Evolutionary conservation across 2,113 vertebrate genomes (phyloP), one percentile per base, ranked within the genome.

Genomic region (Hippocampus comes): DNA sequence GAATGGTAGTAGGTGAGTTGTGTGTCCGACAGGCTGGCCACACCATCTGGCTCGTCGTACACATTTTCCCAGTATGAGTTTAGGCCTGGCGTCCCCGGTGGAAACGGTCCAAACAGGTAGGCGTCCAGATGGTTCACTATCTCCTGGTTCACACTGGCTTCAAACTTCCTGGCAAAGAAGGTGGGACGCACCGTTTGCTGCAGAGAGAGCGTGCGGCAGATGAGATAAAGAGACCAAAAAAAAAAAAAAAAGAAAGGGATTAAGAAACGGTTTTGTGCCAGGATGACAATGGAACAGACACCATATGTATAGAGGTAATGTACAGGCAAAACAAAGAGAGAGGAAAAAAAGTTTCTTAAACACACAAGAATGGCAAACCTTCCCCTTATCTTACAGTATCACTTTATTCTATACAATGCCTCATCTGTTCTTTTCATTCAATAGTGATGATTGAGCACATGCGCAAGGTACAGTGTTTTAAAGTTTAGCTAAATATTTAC

Each of bases 161-260:
- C 97, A 20, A 99, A 99, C 90, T 99, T 99, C 66, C 97, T 94
- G 27, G 96, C 97, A 15, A 99, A 99, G 92, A 99, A 99, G 9
- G 97, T 98, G 2, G 97, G 97, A 72, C 97, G 90, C 70, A 96
- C 92, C 0, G 96, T 99, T 94, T 99, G 97, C 97, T 99, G 92
- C 82, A 85, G 73, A 1, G 0, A 63, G 10, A 69, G 57, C 38
- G 42, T 73, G 60, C 55, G 65, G 59, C 27, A 41, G 64, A 73
- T 9, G 71, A 73, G 79, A 85, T 72, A 77, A 80, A 78, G 70
- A 72, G 43, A 51, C 42, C 21, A 49, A 30, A 71, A 71, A 75
- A 34, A 49, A 30, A 74, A 65, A 49, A 30, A 74, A 74, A 77
- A 67, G n/a, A 38, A 79, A 67, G 69, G 72, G 78, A 82, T 79